phyloP scores from a whole-genome alignment of 2,113 vertebrate genomes.

The Grammomys surdaster region DNA sequence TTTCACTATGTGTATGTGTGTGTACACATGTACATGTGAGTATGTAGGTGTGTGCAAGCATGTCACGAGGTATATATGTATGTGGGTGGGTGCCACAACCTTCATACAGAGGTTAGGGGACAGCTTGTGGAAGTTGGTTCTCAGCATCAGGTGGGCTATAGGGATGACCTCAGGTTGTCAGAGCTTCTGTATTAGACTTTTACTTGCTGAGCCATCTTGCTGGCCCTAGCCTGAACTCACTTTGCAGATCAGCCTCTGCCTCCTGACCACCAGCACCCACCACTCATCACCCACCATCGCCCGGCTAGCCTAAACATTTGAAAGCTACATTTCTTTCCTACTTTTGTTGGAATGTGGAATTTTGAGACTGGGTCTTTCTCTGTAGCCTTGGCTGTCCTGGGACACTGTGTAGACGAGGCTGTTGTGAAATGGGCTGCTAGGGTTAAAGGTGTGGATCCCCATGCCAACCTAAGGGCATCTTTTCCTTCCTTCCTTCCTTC shows the following conservation, averaged over 20 bases:
- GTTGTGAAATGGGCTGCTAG: neutral
- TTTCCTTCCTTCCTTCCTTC: too few relatives aligned
- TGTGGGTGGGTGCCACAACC: neutral
- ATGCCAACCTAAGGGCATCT: neutral
- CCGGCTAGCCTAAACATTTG: neutral
- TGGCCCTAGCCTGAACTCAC: neutral
- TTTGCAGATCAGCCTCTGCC: too few relatives aligned
- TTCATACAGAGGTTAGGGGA: neutral
- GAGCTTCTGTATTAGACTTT: neutral
- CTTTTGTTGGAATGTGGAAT: neutral
- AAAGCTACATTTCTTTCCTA: neutral
- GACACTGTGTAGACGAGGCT: neutral
- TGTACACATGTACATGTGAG: too few relatives aligned
- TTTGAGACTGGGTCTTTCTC: neutral
- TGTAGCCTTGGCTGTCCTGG: neutral
- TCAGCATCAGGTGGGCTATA: neutral
- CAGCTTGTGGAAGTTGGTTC: neutral
- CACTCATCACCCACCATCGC: too few relatives aligned
- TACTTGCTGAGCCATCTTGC: neutral
- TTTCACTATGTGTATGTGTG: neutral
- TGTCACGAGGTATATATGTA: neutral
- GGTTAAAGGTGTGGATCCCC: neutral
- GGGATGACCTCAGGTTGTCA: too few relatives aligned
- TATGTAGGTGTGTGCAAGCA: neutral
- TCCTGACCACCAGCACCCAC: too few relatives aligned